Base-by-base conservation (phyloP, 1,140 invertebrate species). In the Dolichoris vasculosae region DNA sequence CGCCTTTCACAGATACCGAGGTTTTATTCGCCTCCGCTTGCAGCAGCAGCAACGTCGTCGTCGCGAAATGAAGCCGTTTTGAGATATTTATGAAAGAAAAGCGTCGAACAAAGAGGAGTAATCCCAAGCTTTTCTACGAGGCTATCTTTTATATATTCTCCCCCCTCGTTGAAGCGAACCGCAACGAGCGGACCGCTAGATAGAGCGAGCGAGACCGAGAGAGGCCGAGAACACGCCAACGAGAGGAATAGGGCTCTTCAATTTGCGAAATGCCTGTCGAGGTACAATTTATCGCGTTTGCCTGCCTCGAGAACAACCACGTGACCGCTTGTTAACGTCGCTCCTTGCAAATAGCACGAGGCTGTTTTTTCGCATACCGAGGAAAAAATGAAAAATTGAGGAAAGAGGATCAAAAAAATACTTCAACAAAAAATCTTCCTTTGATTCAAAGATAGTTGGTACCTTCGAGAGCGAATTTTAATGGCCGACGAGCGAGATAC, bases 31-130 rank as follows among this genome's bases (percentile, higher is more conserved):
- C 88, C 90, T 89, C 89, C 89, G 35, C 73, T 35, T 20, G 0
- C 82, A 64, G 78, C 78, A 46, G 35, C 76, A 46, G 32, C 1
- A 32, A 48, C 51, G 35, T 73, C 75, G 71, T 71, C 76, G 89
- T 89, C 90, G 89, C 91, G 92, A 93, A 93, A 93, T 93, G 93
- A 93, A 93, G 93, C 92, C 91, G 92, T 93, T 93, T 91, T 92
- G 92, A 93, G 91, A 93, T 93, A 93, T 93, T 93, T 93, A 93
- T 92, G 92, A 93, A 93, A 92, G 92, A 88, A 93, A 88, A 38
- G 88, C 89, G 79, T 73, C 85, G 92, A 91, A 92, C 91, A 92
- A 93, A 92, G 91, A 89, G 88, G 9, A 1, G 63, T 82, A 85
- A 83, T 81, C 85, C 86, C 87, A 86, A 80, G 89, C 86, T 77